Percentiles rank a stretch among this genome's conserved stretches.
These are phyloP conservation scores for Cebidichthys violaceus DNA, from an alignment of 2,113 vertebrate species.

Conservation along the genomic window DNA sequence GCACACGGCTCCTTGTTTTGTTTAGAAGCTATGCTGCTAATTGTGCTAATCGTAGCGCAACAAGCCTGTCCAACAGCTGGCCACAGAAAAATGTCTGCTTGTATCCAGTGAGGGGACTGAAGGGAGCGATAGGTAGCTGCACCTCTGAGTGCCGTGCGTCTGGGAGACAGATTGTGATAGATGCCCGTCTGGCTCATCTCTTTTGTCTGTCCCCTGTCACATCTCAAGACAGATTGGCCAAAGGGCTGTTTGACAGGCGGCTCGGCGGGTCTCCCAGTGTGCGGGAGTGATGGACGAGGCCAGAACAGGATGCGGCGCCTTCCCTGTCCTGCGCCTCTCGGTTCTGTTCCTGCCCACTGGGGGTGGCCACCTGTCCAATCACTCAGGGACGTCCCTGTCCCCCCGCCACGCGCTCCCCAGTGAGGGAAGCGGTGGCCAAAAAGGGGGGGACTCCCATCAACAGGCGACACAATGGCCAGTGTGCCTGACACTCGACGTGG, in stretches of 20 bases:
- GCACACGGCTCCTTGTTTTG: constrained; percentile 19
- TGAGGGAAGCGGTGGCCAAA: constrained; percentile 64
- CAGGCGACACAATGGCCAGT: constrained; percentile 57
- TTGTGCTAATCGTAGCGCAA: constrained; percentile 21
- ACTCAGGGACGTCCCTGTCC: constrained; percentile 51
- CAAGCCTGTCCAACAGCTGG: constrained; percentile 22
- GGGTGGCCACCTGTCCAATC: constrained; percentile 60
- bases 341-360: constrained; percentile 64
- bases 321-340: constrained; percentile 70
- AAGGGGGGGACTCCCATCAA: constrained; percentile 43
- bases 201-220: constrained; percentile 77
- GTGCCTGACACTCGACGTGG: constrained; percentile 51
- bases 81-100: background rate
- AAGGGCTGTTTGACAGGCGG: constrained; percentile 69
- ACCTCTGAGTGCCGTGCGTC: constrained; percentile 32
- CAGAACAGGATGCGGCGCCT: constrained; percentile 81
- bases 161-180: constrained; percentile 76
- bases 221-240: constrained; percentile 75
- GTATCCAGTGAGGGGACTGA: background rate
- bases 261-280: constrained; percentile 62
- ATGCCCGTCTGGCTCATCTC: constrained; percentile 76
- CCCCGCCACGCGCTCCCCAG: constrained; percentile 42
- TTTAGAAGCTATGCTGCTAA: background rate
- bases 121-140: constrained; percentile 20
- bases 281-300: constrained; percentile 80